Base-by-base conservation (phyloP, 2,888 invertebrate species). In the Ecliptopera silaceata region DNA sequence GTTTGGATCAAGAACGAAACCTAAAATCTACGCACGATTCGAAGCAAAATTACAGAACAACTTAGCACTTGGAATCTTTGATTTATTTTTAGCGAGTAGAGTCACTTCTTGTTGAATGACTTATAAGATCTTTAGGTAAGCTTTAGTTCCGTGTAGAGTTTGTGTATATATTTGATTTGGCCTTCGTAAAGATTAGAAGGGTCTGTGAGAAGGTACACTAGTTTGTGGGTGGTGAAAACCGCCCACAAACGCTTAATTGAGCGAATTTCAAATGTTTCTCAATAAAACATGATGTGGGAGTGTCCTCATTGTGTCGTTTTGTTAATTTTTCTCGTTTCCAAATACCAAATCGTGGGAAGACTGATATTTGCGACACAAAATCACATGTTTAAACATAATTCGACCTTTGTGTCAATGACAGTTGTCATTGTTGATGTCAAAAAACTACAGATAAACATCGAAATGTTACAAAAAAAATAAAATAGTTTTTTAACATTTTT, bases 331-430 rank as follows among this genome's bases (percentile, higher is more conserved):
- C 13, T 18, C 2, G 15, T 41, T 41, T 34, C 46, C n/a, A 47
- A 42, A 53, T 32, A 46, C 13, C 17, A 42, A 22, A 29, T 36
- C 48, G 55, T 55, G 55, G 48, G 48, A 48, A 48, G 48, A 34
- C 20, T n/a, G 38, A 29, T 29, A 46, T 48, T 48, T 41, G 49
- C 41, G 13, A 41, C 49, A 49, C 47, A 11, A 46, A 46, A 46
- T 34, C 36, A 46, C 46, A 46, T 34, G 20, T n/a, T 46, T 38
- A 6, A 22, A 12, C 13, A 36, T 17, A n/a, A 1, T 47, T 11
- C 17, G 39, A 29, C 46, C 34, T 46, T 15, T 15, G 36, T 34
- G 12, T 12, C 20, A 12, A 32, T 20, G 22, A 13, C 13, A 46
- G 6, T 18, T 45, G 32, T n/a, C n/a, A n/a, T n/a, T n/a, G n/a